Base-by-base conservation (phyloP, 2,888 invertebrate genomes). In the Apamea monoglypha region DNA sequence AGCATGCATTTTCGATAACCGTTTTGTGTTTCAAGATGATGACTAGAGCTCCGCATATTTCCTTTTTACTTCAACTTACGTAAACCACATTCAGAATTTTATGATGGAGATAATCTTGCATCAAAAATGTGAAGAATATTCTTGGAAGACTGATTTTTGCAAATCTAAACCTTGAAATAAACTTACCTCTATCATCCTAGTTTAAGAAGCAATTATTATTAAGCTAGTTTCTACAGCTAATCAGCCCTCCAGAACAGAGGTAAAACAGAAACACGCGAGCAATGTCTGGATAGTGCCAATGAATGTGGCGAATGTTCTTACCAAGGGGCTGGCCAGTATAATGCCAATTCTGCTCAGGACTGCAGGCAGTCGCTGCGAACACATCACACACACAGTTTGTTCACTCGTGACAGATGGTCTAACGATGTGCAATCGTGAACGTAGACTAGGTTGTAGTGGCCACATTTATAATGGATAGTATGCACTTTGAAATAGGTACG, bases 341-440 rank as follows among this genome's bases (percentile, higher is more conserved):
- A 98, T 98, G 98, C 98, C 98, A 98, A 98, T 98, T 98, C 98
- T 98, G 98, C 98, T 98, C 98, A 98, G 98, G 97, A 98, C 98
- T 98, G 98, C 98, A 97, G 98, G 98, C 97, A 98, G 98, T 97
- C 98, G 98, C 98, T 98, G 98, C 97, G 98, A 98, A 97, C 96
- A 97, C 97, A 97, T 97, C 97, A 97, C 97, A 97, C 97, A 97
- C 96, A 97, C 96, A 96, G 90, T 94, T 95, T 95, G 95, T 96
- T 97, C 97, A 97, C 97, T 96, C 96, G 96, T 96, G 96, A 95
- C 94, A 92, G 94, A 95, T 96, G 96, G 93, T 93, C 95, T 94
- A 93, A 94, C 92, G 90, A 91, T 92, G 97, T 96, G 96, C 96
- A 94, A 92, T 92, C 91, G 95, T 96, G 96, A 95, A 94, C 94